A percentile compares a stretch with the other conserved stretches of the same genome.
phyloP scores from a whole-genome alignment of 2,113 vertebrate species.

The Spilogale gracilis region DNA sequence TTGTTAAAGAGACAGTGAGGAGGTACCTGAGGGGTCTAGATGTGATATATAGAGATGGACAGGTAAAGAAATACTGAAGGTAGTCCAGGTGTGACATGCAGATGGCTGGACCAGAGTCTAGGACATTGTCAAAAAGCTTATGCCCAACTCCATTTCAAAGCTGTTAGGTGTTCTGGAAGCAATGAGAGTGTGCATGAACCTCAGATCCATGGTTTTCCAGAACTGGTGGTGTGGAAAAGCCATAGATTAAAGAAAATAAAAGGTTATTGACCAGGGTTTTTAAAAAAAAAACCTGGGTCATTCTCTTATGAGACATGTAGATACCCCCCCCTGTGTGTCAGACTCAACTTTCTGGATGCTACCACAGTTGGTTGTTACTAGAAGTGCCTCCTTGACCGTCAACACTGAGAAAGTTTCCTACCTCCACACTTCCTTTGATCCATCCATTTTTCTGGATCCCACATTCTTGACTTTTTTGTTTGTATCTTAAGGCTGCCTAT shows the following conservation, averaged over 20 bases:
- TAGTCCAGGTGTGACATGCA: neutral
- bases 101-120: neutral
- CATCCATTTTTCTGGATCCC: neutral
- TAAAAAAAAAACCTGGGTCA: neutral
- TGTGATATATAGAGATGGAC: neutral
- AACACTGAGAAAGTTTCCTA: neutral
- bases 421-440: neutral
- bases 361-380: too few species aligned
- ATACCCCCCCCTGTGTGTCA: neutral
- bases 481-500: neutral
- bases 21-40: neutral
- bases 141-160: neutral
- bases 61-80: neutral
- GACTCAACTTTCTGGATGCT: neutral
- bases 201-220: neutral
- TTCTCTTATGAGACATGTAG: neutral
- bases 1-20: neutral
- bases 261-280: neutral
- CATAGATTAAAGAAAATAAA: neutral
- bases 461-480: neutral
- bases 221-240: neutral
- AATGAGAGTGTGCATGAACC: fast-evolving
- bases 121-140: neutral
- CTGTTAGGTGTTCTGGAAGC: neutral
- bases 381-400: neutral